Evolutionary conservation across 2,888 invertebrate genomes (phyloP), one percentile per base, ranked within the genome.

Genomic region (Nezara viridula): DNA sequence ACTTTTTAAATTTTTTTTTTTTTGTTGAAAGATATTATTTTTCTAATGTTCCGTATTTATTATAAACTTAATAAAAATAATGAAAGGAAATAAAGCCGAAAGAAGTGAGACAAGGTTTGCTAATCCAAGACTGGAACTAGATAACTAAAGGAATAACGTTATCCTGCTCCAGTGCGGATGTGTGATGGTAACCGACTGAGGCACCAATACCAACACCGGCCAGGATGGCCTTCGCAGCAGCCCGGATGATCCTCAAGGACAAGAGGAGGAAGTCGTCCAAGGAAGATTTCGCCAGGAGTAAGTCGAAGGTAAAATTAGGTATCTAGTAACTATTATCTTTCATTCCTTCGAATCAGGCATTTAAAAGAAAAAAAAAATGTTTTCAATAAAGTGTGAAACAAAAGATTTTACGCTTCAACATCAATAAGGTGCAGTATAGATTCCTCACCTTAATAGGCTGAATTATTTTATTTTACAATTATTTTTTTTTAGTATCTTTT

Each of bases 221-320:
- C 81, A 89, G 86, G 37, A 96, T 96, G 96, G 96, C 96, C 93
- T 96, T 96, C 93, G 96, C 96, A 86, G 96, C 96, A 85, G 96
- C 96, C 89, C 95, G 96, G 89, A 96, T 96, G 96, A 96, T 96
- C 92, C 94, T 96, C 91, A 96, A 96, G 94, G 96, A 96, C 93
- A 96, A 96, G 92, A 93, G 96, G 92, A 94, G 96, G 92, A 96
- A 96, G 94, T 94, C 96, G 87, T 96, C 96, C 89, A 96, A 96
- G 92, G 96, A 96, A 92, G 96, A 96, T 93, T 96, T 96, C 93
- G 94, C 95, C 93, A 94, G 96, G 92, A 96, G 95, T 92, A 95
- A 96, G 92, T 96, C 96, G 95, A 96, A 96, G 96, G 96, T 96
- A 96, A 94, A 91, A 10, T 27, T 37, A 44, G 66, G 16, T 12